Evolutionary conservation across 2,797 vertebrate species (phyloP).

Genomic region (Tiaroga cobitis): DNA sequence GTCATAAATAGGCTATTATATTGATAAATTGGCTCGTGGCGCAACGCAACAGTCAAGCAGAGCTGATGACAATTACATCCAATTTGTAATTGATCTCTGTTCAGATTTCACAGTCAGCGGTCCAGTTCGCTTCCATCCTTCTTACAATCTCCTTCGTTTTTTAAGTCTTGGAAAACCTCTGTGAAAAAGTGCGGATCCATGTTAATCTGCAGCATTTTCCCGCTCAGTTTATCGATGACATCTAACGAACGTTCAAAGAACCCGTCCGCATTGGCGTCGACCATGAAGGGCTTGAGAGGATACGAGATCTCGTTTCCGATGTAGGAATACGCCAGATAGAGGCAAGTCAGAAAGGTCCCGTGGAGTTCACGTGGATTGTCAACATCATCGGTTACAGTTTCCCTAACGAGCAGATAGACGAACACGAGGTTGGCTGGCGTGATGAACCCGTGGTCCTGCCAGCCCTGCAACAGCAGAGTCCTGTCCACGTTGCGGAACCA

Average conservation of each 20-base stretch:
- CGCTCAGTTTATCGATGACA: constrained; percentile 91
- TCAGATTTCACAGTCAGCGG: constrained; percentile 75
- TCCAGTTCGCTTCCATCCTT: constrained; percentile 80
- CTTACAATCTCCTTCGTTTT: constrained; percentile 86
- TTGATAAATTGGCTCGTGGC: neutral
- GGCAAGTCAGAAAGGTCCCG: constrained; percentile 93
- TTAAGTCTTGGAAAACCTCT: constrained; percentile 96
- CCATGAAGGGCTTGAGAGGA: constrained; percentile 95
- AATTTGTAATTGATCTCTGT: neutral
- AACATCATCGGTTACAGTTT: constrained; percentile 85
- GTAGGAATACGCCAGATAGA: constrained; percentile 97
- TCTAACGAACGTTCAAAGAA: constrained; percentile 94
- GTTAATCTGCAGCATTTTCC: constrained; percentile 96
- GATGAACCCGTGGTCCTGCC: constrained; percentile 98
- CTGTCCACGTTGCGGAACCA: constrained; percentile 98
- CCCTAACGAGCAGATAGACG: constrained; percentile 93
- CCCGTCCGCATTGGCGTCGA: constrained; percentile 89
- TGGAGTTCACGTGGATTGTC: constrained; percentile 87
- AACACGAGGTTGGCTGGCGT: constrained; percentile 97
- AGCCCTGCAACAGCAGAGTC: constrained; percentile 94
- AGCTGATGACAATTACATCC: neutral
- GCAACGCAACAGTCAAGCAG: neutral
- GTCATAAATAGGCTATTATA: neutral
- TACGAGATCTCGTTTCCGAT: constrained; percentile 99
- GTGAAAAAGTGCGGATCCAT: constrained; percentile 98